Evolutionary conservation across 2,888 invertebrate species (phyloP).

Genomic region (Oeneis ivallda): DNA sequence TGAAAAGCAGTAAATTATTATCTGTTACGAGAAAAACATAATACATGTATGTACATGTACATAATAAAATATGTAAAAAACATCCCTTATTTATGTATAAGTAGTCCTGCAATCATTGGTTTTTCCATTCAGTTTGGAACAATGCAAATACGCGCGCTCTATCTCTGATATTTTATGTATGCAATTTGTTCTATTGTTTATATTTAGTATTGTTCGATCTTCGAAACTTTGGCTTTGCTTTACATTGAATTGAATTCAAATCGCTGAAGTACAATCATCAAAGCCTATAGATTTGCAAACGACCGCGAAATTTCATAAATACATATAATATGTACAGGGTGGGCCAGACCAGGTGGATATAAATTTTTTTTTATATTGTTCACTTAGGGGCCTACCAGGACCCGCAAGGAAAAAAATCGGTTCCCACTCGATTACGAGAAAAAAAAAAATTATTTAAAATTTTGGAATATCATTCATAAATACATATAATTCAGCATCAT

Average conservation of each 20-base stretch:
- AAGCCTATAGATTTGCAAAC: slow-evolving; percentile 1
- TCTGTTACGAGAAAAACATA: too few species aligned
- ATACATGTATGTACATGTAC: too few species aligned
- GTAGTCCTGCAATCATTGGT: background rate
- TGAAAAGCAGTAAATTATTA: too few species aligned
- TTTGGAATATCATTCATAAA: too few species aligned
- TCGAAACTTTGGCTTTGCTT: slow-evolving; percentile 2
- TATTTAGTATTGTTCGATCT: slow-evolving; percentile 13
- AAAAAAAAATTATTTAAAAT: too few species aligned
- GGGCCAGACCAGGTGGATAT: too few species aligned
- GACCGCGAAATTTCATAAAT: background rate
- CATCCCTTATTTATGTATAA: background rate
- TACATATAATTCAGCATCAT: too few species aligned
- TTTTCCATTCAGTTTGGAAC: slow-evolving; percentile 3
- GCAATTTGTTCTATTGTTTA: background rate
- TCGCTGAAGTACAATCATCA: slow-evolving; percentile 3
- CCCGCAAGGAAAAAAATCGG: too few species aligned
- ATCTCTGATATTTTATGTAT: slow-evolving; percentile 8
- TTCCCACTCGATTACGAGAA: too few species aligned
- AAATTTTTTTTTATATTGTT: too few species aligned
- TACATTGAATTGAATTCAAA: slow-evolving; percentile 14
- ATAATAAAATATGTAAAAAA: too few species aligned
- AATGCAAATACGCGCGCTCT: slow-evolving; percentile 6
- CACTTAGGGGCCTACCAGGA: too few species aligned
- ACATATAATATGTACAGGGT: background rate